Evolutionary conservation across 2,888 invertebrate species (phyloP).

Genomic region (Autographa pulchrina): DNA sequence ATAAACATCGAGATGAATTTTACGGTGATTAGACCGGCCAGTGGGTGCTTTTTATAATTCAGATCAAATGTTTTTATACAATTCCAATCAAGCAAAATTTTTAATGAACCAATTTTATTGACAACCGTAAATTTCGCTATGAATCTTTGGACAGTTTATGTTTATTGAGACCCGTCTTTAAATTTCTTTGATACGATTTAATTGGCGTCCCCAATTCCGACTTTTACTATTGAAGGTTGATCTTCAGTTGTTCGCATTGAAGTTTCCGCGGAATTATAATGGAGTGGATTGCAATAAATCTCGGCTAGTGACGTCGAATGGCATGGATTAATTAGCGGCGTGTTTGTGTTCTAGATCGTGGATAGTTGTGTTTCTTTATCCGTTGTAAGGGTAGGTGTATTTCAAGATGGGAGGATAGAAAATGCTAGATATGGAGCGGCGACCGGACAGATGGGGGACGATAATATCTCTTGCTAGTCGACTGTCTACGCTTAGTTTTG

Average conservation of each 20-base stretch:
- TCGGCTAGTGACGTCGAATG: conserved; percentile 65
- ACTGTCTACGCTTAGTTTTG: conserved; percentile 70
- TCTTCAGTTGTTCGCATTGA: conserved; percentile 63
- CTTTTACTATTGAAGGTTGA: conserved; percentile 61
- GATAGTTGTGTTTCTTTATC: conserved; percentile 76
- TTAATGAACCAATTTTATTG: conserved; percentile 80
- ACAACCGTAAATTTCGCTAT: conserved; percentile 80
- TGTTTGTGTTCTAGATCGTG: conserved; percentile 76
- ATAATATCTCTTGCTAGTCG: conserved; percentile 74
- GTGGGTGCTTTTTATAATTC: conserved; percentile 64
- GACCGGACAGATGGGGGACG: conserved; percentile 76
- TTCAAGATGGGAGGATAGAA: conserved; percentile 78
- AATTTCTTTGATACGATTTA: conserved; percentile 67
- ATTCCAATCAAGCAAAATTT: conserved; percentile 75
- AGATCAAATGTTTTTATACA: conserved; percentile 71
- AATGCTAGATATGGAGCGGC: conserved; percentile 79
- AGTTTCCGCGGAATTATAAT: conserved; percentile 65
- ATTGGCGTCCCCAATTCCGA: conserved; percentile 70
- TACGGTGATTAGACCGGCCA: conserved; percentile 66
- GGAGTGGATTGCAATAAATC: conserved; percentile 75
- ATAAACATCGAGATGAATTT: conserved; percentile 64
- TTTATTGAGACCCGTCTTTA: conserved; percentile 69
- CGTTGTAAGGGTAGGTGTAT: conserved; percentile 73
- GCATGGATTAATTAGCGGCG: conserved; percentile 78
- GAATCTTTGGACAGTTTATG: conserved; percentile 75